A percentile compares a stretch with the other conserved stretches of the same genome.
These are phyloP conservation scores for Thalassophryne amazonica DNA, from an alignment of 2,797 vertebrate genomes.

Conservation along the genomic window DNA sequence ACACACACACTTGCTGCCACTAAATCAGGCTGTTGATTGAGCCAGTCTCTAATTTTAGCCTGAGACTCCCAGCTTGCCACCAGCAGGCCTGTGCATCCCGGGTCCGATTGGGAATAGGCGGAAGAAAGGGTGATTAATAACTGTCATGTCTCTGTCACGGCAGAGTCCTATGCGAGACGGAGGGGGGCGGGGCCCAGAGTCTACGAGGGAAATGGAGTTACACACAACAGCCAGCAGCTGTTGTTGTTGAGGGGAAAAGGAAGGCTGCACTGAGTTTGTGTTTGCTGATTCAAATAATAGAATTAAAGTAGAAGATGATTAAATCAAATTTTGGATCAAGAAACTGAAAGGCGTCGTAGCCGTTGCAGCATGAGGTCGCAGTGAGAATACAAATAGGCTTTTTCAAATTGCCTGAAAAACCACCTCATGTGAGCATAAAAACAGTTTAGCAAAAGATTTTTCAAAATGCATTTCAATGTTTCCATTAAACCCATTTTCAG, in stretches of 20 bases:
- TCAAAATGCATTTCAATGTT: no score
- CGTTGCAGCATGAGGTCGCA: no score
- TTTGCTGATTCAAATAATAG: background rate
- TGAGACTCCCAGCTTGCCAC: conserved; percentile 32
- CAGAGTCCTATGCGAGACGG: conserved; percentile 40
- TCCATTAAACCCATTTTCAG: no score
- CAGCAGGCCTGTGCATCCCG: conserved; percentile 45
- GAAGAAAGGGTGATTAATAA: conserved; percentile 82
- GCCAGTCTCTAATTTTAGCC: conserved; percentile 79
- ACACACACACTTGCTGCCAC: conserved; percentile 40
- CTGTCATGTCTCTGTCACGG: conserved; percentile 78
- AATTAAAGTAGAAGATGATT: no score
- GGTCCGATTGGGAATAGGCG: conserved; percentile 73
- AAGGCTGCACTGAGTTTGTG: background rate
- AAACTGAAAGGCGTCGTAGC: no score
- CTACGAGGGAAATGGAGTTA: conserved; percentile 46
- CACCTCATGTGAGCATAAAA: no score
- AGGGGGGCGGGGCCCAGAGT: conserved; percentile 18
- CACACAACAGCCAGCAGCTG: conserved; percentile 68
- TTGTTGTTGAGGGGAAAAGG: conserved; percentile 31
- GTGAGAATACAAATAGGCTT: no score
- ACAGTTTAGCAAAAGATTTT: no score
- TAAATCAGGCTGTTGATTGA: conserved; percentile 80
- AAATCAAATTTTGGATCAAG: no score
- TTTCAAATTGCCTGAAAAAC: no score